These are phyloP conservation scores for Alectoris magna DNA, from an alignment of 2,797 vertebrate species.

Conservation along the genomic window DNA sequence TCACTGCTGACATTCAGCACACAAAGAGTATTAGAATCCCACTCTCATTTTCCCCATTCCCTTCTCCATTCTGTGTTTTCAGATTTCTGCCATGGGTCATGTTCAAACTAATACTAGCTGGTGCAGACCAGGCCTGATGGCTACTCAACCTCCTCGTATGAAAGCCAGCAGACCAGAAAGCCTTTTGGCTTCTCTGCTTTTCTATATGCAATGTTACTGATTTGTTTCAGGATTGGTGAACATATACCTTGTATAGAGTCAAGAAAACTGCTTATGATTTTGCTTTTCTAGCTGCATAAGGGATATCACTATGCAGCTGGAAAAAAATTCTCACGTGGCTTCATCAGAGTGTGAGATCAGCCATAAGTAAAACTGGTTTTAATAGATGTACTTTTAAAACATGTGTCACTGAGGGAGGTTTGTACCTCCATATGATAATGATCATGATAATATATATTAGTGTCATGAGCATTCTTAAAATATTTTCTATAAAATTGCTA, in stretches of 20 bases:
- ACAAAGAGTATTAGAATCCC: background rate
- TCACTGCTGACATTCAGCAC: background rate
- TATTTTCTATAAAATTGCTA: background rate
- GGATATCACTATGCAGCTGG: background rate
- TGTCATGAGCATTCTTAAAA: background rate
- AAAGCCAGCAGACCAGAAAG: background rate
- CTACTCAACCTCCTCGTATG: background rate
- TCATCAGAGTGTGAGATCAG: background rate
- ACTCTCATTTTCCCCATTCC: accelerated
- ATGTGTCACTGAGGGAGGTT: background rate
- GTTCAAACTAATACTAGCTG: background rate
- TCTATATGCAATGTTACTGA: background rate
- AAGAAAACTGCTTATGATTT: background rate
- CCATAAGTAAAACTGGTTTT: background rate
- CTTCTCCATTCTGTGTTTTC: background rate
- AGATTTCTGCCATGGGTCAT: background rate
- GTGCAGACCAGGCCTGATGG: background rate
- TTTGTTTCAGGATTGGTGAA: background rate
- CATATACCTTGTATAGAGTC: background rate
- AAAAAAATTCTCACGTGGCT: background rate
- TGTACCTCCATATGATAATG: background rate
- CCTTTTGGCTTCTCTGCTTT: background rate
- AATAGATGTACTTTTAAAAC: background rate
- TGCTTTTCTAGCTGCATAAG: background rate
- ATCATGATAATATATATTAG: background rate